Percentiles rank a stretch among this genome's conserved stretches.
Evolutionary conservation across 2,888 invertebrate genomes (phyloP).

Genomic region (Microctonus brassicae): DNA sequence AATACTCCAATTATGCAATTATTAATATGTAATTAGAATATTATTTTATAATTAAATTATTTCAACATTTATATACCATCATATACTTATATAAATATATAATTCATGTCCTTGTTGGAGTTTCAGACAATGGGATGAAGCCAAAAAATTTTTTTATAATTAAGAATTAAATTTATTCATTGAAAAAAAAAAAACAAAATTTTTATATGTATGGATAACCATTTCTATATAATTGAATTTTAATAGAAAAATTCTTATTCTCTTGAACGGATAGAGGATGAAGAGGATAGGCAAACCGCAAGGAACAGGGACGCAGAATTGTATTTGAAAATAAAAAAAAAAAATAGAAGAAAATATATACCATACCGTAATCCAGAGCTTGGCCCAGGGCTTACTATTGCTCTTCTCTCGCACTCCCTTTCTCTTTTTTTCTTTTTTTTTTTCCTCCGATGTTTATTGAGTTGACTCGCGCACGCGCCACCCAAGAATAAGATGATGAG

Average conservation of each 20-base stretch:
- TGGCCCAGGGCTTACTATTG: constrained; percentile 63
- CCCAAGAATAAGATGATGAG: constrained; percentile 42
- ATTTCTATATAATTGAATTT: background rate
- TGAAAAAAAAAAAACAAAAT: background rate
- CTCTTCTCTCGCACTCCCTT: constrained; percentile 50
- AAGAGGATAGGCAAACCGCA: constrained; percentile 31
- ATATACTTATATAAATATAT: background rate
- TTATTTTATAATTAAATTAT: no score
- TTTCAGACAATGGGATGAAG: constrained; percentile 7
- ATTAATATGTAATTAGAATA: no score
- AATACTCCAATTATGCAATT: no score
- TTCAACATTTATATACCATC: constrained; percentile 21
- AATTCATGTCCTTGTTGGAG: background rate
- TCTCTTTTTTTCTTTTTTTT: background rate
- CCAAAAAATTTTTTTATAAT: background rate
- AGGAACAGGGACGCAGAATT: constrained; percentile 40
- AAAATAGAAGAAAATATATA: constrained; percentile 61
- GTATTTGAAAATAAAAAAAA: constrained; percentile 57
- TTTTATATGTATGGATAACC: no score
- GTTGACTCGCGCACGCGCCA: constrained; percentile 64
- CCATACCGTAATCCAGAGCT: constrained; percentile 64
- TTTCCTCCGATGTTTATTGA: constrained; percentile 65
- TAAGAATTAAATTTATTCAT: background rate
- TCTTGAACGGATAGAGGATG: background rate
- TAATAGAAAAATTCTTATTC: background rate